Evolutionary conservation across 2,888 invertebrate genomes (phyloP), one percentile per base, ranked within the genome.

Genomic region (Labia minor): DNA sequence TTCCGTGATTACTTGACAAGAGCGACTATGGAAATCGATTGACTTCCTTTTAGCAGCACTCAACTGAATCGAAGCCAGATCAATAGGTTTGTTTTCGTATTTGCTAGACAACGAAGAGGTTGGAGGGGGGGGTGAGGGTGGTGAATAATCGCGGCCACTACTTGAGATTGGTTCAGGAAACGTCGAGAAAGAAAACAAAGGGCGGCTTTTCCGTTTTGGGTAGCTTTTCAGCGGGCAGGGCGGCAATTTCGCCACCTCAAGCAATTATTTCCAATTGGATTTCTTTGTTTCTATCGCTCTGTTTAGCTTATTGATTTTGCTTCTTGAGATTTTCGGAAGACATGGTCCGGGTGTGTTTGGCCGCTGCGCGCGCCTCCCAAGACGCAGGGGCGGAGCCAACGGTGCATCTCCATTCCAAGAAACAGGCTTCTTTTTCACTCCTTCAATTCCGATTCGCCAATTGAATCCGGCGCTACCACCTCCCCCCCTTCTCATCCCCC

Each of bases 261-360:
- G 49, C 49, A 49, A 49, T 49, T 49, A 49, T 49, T 49, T 49
- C n/a, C 49, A 49, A 49, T 49, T 49, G 49, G 49, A 49, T 49
- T 49, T 49, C 49, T 49, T 49, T 49, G 49, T 49, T 49, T 11
- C 3, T 49, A 49, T 49, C 49, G 4, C 49, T 49, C 49, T 16
- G 26, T 26, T 49, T 49, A 16, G 49, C 16, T 49, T 49, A 49
- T 49, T 49, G 49, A 49, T 49, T 49, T 49, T 49, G n/a, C 16
- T 49, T 49, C 49, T 49, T 49, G 49, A 49, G 49, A 49, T 49
- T 49, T 49, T 49, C 49, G 49, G 49, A 49, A 49, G 49, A 49
- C 49, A 16, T 26, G 26, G 26, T 26, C 26, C 49, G 49, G 14
- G 49, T 8, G 49, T 49, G 14, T 49, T n/a, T 49, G 49, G 16